Evolutionary conservation across 2,888 invertebrate species (phyloP).

Genomic region (Lydus trimaculatus): DNA sequence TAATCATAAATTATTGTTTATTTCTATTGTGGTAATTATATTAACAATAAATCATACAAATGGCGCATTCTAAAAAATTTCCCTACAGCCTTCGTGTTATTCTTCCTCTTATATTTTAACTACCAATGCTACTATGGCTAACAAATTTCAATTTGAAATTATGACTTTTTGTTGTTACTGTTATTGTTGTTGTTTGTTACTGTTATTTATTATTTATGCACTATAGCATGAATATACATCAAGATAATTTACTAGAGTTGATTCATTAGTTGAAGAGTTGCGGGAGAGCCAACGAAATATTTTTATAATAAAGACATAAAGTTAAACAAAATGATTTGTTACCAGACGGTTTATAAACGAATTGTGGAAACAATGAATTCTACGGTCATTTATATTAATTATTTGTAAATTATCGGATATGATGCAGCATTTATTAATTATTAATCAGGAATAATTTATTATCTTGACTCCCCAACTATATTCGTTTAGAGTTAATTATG

Average conservation of each 20-base stretch:
- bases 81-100: too few species aligned
- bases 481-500: neutral
- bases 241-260: slow-evolving; percentile 26
- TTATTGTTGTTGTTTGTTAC: neutral
- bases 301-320: slow-evolving; percentile 34
- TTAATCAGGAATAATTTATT: neutral
- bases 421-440: neutral
- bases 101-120: neutral
- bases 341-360: neutral
- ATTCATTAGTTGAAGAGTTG: slow-evolving; percentile 27
- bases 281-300: slow-evolving; percentile 18
- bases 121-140: neutral
- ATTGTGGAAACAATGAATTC: slow-evolving; percentile 10
- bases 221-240: slow-evolving; percentile 22
- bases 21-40: neutral
- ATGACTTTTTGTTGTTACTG: neutral
- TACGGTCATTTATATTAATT: slow-evolving; percentile 4
- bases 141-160: neutral
- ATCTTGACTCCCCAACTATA: neutral
- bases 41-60: neutral
- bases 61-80: neutral
- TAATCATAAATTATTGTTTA: neutral
- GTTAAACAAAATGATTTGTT: slow-evolving; percentile 31
- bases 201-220: slow-evolving; percentile 25
- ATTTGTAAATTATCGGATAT: slow-evolving; percentile 1